These are phyloP conservation scores for Neofelis nebulosa DNA, from an alignment of 2,113 vertebrate genomes.

Conservation along the genomic window DNA sequence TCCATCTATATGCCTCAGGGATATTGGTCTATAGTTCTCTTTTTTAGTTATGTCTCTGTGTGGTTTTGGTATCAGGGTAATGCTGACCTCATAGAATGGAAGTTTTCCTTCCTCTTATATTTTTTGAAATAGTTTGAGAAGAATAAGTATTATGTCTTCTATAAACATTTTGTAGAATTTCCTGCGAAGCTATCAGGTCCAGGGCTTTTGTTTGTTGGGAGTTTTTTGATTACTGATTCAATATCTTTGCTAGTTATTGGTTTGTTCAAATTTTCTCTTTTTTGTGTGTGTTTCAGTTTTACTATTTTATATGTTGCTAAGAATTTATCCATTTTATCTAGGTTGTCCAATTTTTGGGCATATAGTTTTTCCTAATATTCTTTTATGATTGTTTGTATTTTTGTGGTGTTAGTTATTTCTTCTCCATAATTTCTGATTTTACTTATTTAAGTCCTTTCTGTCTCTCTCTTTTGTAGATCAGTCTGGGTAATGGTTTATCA, in stretches of 20 bases:
- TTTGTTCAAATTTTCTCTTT: background rate
- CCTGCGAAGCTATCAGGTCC: background rate
- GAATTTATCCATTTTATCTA: background rate
- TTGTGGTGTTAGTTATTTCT: background rate
- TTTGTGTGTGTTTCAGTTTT: background rate
- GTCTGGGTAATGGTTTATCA: background rate
- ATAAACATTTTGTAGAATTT: background rate
- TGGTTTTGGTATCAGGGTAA: background rate
- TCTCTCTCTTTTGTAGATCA: background rate
- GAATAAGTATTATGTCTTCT: background rate
- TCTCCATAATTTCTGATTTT: background rate
- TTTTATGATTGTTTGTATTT: background rate
- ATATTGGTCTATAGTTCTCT: background rate
- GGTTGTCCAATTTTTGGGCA: background rate
- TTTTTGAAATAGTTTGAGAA: background rate
- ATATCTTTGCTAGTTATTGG: background rate
- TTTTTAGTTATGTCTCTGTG: background rate
- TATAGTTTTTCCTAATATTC: background rate
- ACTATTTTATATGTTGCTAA: background rate
- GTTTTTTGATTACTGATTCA: background rate
- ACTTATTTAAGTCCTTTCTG: background rate
- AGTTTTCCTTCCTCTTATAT: background rate
- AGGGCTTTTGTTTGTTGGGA: background rate
- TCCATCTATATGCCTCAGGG: background rate
- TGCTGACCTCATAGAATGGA: background rate